phyloP scores from a whole-genome alignment of 2,888 invertebrate species.

The Machimus rusticus region DNA sequence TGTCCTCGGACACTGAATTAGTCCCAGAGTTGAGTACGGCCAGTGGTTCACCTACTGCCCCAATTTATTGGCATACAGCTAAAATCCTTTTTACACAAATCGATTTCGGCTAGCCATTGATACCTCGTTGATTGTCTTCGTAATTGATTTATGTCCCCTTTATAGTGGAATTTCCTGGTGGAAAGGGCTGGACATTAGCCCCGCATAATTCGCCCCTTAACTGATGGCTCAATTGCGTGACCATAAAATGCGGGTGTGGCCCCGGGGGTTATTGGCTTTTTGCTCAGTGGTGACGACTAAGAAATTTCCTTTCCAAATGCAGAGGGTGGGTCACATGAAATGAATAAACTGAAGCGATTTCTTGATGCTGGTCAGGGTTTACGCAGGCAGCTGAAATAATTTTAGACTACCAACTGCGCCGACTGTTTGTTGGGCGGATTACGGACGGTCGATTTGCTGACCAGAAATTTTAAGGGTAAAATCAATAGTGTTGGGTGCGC shows the following conservation, averaged over 20 bases:
- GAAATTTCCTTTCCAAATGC: background rate
- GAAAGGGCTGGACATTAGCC: background rate
- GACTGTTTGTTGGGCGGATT: background rate
- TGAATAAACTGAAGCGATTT: background rate
- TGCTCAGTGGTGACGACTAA: background rate
- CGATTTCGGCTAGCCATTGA: background rate
- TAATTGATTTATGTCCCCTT: background rate
- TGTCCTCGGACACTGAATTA: background rate
- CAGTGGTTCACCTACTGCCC: background rate
- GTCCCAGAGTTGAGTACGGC: background rate
- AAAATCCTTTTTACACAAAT: background rate
- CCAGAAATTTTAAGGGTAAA: background rate
- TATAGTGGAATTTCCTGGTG: background rate
- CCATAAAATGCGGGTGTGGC: background rate
- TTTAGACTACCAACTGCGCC: background rate
- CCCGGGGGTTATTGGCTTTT: background rate
- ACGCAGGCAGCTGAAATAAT: background rate
- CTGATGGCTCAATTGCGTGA: slow-evolving; percentile 32
- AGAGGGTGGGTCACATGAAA: background rate
- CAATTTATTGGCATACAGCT: background rate
- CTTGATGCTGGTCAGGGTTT: background rate
- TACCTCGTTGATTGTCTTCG: background rate
- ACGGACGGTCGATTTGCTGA: background rate
- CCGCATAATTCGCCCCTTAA: slow-evolving; percentile 8
- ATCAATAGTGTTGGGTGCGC: background rate